Evolutionary conservation across 1,140 invertebrate genomes (phyloP).

Genomic region (Orussus abietinus): DNA sequence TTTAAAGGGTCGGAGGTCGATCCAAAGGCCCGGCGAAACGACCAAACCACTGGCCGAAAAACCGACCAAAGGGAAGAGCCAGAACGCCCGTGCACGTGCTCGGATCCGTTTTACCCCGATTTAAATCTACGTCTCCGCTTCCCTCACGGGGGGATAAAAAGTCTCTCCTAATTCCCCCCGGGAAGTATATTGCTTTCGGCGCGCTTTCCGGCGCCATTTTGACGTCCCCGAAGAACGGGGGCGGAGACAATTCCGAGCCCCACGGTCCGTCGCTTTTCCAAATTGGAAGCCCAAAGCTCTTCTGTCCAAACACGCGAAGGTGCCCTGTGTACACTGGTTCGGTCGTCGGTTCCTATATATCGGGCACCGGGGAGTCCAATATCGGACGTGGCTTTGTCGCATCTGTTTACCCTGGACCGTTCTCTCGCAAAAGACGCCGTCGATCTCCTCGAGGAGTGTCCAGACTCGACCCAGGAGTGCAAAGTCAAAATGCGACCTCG

Average conservation of each 20-base stretch:
- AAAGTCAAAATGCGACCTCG: no score
- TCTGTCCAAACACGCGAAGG: conserved; percentile 43
- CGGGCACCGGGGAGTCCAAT: conserved; percentile 23
- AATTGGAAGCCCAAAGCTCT: conserved; percentile 33
- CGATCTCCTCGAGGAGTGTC: neutral
- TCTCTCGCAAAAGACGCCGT: conserved; percentile 12
- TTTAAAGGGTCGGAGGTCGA: conserved; percentile 43
- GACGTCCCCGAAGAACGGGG: no score
- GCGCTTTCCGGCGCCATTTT: no score
- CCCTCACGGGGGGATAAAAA: no score
- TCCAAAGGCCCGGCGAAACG: conserved; percentile 27
- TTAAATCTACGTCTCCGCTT: no score
- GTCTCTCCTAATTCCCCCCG: no score
- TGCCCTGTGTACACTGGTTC: conserved; percentile 40
- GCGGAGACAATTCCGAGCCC: conserved; percentile 13
- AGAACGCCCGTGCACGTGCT: conserved; percentile 7
- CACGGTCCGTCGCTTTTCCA: conserved; percentile 33
- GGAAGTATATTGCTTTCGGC: no score
- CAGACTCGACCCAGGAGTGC: no score
- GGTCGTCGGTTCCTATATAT: conserved; percentile 14
- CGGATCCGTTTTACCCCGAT: no score
- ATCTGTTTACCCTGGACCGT: conserved; percentile 26
- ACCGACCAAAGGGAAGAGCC: conserved; percentile 23
- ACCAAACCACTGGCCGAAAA: conserved; percentile 14
- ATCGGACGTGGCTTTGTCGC: conserved; percentile 31